These are phyloP conservation scores for Acronicta psi DNA, from an alignment of 2,888 invertebrate species.

Conservation along the genomic window DNA sequence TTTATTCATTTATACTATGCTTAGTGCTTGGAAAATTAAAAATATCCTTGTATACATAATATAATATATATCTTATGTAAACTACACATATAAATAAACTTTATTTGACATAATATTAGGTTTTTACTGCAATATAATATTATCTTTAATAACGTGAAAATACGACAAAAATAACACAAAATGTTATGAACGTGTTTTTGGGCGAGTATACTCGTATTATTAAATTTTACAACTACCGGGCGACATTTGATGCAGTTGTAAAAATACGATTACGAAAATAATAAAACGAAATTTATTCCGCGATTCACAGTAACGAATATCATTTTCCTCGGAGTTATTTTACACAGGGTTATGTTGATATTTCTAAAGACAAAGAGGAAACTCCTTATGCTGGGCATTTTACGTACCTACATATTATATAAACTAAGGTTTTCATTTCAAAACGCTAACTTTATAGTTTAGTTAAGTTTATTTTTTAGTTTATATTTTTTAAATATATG, in stretches of 20 bases:
- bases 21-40: too few species aligned
- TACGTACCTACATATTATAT: too few species aligned
- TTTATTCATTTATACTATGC: too few species aligned
- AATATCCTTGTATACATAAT: too few species aligned
- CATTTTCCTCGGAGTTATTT: constrained; percentile 26
- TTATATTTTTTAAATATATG: too few species aligned
- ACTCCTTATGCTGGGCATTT: not conserved
- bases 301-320: constrained; percentile 32
- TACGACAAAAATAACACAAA: constrained; percentile 23
- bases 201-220: constrained; percentile 25
- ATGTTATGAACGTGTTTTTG: constrained; percentile 27
- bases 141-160: not conserved
- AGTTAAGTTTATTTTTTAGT: too few species aligned
- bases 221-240: constrained; percentile 34
- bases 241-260: constrained; percentile 53
- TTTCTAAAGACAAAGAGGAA: not conserved
- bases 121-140: not conserved
- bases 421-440: too few species aligned
- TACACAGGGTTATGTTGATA: constrained; percentile 16
- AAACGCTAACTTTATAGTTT: too few species aligned
- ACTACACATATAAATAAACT: too few species aligned
- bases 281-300: constrained; percentile 42
- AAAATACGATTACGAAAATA: constrained; percentile 44
- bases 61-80: too few species aligned
- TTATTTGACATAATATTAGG: too few species aligned